Conservation (phyloP, 2,113 vertebrate species). For the Vulpes ferrilata region DNA sequence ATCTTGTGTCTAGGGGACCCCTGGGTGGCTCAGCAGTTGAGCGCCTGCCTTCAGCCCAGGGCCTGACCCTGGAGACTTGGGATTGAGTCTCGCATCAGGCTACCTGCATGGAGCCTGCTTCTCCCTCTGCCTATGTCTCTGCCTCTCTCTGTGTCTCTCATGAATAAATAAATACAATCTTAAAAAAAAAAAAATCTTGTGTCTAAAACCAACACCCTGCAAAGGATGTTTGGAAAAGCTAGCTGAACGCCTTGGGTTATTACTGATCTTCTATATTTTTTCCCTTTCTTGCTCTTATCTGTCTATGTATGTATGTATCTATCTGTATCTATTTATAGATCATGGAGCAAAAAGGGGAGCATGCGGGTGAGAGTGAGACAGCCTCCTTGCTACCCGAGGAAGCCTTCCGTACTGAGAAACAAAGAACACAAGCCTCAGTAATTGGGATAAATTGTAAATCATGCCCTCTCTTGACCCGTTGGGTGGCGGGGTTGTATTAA, state of each 20-base stretch:
- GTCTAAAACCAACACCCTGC: background rate
- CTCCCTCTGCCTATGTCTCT: too few relatives aligned
- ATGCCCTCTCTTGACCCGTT: background rate
- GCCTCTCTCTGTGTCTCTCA: too few relatives aligned
- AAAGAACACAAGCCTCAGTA: background rate
- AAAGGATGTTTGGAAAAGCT: conserved; percentile 17
- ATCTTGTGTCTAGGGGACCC: background rate
- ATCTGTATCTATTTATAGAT: background rate
- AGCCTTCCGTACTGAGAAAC: background rate
- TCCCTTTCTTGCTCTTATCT: background rate
- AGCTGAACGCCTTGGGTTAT: background rate
- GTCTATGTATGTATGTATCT: background rate
- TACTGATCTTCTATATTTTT: background rate
- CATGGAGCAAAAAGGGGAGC: background rate
- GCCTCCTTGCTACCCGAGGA: background rate
- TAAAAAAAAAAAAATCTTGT: background rate
- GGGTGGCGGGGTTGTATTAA: background rate
- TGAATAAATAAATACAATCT: too few relatives aligned
- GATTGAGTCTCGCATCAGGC: too few relatives aligned
- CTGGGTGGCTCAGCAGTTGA: too few relatives aligned
- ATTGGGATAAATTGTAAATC: conserved; percentile 34
- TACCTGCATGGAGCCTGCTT: too few relatives aligned
- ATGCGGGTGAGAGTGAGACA: background rate
- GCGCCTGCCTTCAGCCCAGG: too few relatives aligned
- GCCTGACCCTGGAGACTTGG: too few relatives aligned